These are phyloP conservation scores for Lampris incognitus DNA, from an alignment of 2,113 vertebrate genomes.

Conservation along the genomic window DNA sequence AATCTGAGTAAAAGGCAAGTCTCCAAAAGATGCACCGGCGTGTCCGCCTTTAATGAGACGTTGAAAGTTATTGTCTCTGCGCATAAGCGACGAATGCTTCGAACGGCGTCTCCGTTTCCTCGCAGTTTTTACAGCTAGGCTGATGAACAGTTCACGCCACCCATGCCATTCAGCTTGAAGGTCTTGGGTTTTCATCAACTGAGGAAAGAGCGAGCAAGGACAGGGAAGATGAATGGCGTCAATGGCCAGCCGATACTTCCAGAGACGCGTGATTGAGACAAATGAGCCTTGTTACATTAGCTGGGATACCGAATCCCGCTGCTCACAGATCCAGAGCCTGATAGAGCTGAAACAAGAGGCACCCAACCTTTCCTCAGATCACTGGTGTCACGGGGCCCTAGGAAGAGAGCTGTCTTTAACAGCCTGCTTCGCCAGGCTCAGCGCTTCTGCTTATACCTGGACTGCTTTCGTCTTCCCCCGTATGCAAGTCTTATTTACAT, in stretches of 20 bases:
- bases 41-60: conserved; percentile 21
- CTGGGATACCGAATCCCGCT: conserved; percentile 79
- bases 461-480: conserved; percentile 36
- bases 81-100: conserved; percentile 23
- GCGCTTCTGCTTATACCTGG: conserved; percentile 39
- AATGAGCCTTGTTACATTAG: conserved; percentile 84
- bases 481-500: conserved; percentile 4
- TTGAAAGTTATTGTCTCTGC: conserved; percentile 18
- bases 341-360: conserved; percentile 83
- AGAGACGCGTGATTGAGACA: conserved; percentile 83
- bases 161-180: conserved; percentile 67
- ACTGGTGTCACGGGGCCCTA: conserved; percentile 68
- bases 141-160: conserved; percentile 50
- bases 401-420: conserved; percentile 64
- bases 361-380: conserved; percentile 80
- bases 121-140: conserved; percentile 45
- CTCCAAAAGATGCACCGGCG: conserved; percentile 17
- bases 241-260: conserved; percentile 79
- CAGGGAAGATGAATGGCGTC: conserved; percentile 82
- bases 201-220: conserved; percentile 79
- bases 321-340: conserved; percentile 79
- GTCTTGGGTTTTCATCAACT: conserved; percentile 75
- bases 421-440: conserved; percentile 33
- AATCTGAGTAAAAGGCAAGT: conserved; percentile 23
- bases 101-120: conserved; percentile 25